Percentiles rank a stretch among this genome's conserved stretches.
phyloP scores from a whole-genome alignment of 1,140 invertebrate species.

The Lordiphosa stackelbergi region DNA sequence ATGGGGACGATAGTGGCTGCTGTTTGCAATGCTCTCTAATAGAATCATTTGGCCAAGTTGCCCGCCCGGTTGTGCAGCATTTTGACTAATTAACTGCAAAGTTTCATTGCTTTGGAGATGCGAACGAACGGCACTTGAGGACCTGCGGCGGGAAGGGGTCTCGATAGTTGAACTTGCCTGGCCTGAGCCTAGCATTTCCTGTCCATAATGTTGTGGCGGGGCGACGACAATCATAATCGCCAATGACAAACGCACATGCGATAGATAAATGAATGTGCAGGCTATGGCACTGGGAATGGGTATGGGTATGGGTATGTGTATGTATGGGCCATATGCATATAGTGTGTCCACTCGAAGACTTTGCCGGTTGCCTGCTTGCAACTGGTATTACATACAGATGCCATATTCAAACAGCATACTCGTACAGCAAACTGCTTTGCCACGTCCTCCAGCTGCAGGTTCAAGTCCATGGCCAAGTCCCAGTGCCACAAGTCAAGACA shows the following conservation, averaged over 20 bases:
- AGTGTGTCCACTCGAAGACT: not conserved
- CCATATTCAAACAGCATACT: constrained; percentile 12
- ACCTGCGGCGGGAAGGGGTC: constrained; percentile 15
- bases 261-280: constrained; percentile 31
- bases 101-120: constrained; percentile 48
- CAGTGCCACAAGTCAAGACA: constrained; percentile 12
- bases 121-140: constrained; percentile 11
- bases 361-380: constrained; percentile 1
- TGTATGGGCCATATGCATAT: constrained; percentile 17
- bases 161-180: constrained; percentile 15
- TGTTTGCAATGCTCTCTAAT: constrained; percentile 33
- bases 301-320: constrained; percentile 13
- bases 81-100: constrained; percentile 73
- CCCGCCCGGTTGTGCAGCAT: constrained; percentile 61
- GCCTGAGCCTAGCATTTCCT: constrained; percentile 53
- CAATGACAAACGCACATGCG: constrained; percentile 61
- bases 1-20: not conserved
- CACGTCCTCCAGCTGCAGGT: constrained; percentile 9
- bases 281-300: constrained; percentile 11
- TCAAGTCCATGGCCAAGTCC: constrained; percentile 10
- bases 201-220: constrained; percentile 41
- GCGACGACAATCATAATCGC: constrained; percentile 69
- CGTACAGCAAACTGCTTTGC: constrained; percentile 5
- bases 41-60: constrained; percentile 60
- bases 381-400: constrained; percentile 26